Conservation (phyloP, 2,113 vertebrate species). For the Cheilinus undulatus region DNA sequence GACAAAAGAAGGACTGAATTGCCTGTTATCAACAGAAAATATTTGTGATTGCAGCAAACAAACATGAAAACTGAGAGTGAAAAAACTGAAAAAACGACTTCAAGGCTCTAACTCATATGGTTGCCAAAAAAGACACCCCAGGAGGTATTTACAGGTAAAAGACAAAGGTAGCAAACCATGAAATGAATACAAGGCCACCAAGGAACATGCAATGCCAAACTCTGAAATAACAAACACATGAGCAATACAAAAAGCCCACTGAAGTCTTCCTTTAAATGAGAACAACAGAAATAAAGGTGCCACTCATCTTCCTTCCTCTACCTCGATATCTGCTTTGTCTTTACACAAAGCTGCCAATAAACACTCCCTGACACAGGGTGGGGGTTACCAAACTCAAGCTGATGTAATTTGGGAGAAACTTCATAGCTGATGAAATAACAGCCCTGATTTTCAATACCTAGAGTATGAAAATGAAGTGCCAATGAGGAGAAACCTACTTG, state of each 20-base stretch:
- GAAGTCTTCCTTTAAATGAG: not conserved
- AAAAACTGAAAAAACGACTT: not conserved
- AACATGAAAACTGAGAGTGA: not conserved
- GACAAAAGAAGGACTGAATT: too few relatives aligned
- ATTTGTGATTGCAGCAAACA: too few relatives aligned
- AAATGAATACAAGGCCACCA: not conserved
- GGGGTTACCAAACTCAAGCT: slow-evolving; percentile 9
- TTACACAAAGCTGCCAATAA: slow-evolving; percentile 10
- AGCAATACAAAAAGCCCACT: not conserved
- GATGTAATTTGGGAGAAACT: slow-evolving; percentile 52
- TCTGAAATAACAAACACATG: not conserved
- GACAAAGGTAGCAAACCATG: not conserved
- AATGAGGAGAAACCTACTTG: too few relatives aligned
- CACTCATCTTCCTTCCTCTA: not conserved
- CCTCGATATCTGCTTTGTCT: slow-evolving; percentile 22
- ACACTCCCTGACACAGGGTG: slow-evolving; percentile 3
- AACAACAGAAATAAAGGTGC: slow-evolving; percentile 3
- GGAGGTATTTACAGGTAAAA: not conserved
- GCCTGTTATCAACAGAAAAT: too few relatives aligned
- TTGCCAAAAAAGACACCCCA: not conserved
- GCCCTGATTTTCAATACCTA: not conserved
- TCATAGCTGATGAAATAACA: slow-evolving; percentile 55
- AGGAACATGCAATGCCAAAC: not conserved
- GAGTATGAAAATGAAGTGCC: too few relatives aligned
- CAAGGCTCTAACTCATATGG: not conserved